Evolutionary conservation across 92 coral and sea anemone genomes (phyloP).

Genomic region (Siderastrea siderea): DNA sequence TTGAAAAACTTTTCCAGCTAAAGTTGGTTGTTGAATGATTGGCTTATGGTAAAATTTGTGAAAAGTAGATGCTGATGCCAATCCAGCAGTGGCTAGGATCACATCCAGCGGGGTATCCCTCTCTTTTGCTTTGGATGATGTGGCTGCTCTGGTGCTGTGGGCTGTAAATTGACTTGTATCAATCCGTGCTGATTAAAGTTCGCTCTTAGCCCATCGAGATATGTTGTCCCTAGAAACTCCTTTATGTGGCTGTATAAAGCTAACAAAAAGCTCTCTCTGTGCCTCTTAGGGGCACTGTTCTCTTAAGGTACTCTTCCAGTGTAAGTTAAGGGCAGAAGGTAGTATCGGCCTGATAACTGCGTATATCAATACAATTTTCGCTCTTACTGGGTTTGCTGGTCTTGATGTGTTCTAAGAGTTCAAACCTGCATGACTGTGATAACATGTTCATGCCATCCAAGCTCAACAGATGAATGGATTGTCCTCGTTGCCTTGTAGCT

Average conservation of each 20-base stretch:
- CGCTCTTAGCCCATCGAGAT: constrained; percentile 55
- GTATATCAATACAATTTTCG: too few relatives aligned
- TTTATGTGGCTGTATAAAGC: constrained; percentile 30
- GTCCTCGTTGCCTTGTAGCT: constrained; percentile 71
- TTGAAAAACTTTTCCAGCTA: too few relatives aligned
- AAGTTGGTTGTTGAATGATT: not conserved
- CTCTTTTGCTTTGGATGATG: constrained; percentile 55
- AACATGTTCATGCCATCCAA: too few relatives aligned
- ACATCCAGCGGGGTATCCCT: constrained; percentile 59
- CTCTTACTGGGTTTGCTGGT: too few relatives aligned
- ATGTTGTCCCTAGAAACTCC: constrained; percentile 49
- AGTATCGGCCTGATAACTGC: not conserved
- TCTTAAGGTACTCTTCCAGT: not conserved
- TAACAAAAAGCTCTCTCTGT: constrained; percentile 17
- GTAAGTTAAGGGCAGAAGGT: not conserved
- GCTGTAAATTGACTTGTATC: constrained; percentile 35
- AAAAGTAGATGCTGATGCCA: constrained; percentile 61
- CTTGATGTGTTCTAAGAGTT: not conserved
- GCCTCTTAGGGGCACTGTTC: not conserved
- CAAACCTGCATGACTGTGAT: not conserved
- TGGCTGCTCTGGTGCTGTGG: constrained; percentile 71
- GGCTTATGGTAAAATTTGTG: not conserved
- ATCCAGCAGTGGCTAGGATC: constrained; percentile 50
- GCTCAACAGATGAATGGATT: constrained; percentile 52
- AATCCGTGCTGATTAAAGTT: constrained; percentile 37